phyloP scores from a whole-genome alignment of 2,113 vertebrate species.

The Psephotus haematonotus region DNA sequence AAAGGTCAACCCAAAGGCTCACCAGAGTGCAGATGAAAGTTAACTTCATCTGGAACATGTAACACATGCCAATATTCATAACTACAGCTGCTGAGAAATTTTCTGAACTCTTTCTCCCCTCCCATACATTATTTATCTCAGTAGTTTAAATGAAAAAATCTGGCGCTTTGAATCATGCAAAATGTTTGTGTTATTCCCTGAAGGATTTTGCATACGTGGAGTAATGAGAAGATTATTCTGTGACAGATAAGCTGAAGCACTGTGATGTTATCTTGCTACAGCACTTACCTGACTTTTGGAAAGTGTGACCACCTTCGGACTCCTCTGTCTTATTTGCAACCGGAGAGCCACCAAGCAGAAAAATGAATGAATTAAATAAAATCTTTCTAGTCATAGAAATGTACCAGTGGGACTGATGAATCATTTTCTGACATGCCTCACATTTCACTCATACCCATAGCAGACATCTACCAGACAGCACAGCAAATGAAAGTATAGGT shows the following conservation, averaged over 20 bases:
- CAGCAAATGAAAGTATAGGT: neutral
- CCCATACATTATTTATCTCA: neutral
- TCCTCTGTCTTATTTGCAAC: neutral
- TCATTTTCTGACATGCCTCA: neutral
- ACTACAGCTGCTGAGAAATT: neutral
- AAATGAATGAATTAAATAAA: neutral
- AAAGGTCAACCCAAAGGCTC: neutral
- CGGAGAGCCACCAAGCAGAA: neutral
- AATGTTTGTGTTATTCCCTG: slow-evolving; percentile 10
- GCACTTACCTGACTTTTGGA: neutral
- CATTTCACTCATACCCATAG: neutral
- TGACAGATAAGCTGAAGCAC: slow-evolving; percentile 6
- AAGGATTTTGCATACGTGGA: neutral
- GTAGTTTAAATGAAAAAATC: neutral
- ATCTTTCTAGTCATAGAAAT: neutral
- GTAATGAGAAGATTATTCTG: slow-evolving; percentile 40
- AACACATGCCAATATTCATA: neutral
- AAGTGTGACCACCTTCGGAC: slow-evolving; percentile 5
- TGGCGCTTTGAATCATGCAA: neutral
- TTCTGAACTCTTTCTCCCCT: neutral
- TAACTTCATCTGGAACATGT: neutral
- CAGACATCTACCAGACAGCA: neutral
- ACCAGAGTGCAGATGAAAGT: neutral
- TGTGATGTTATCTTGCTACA: neutral
- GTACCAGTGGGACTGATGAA: neutral